A percentile compares a stretch with the other conserved stretches of the same genome.
These are phyloP conservation scores for Trichonephila inaurata DNA, from an alignment of 1,140 invertebrate genomes.

Conservation along the genomic window DNA sequence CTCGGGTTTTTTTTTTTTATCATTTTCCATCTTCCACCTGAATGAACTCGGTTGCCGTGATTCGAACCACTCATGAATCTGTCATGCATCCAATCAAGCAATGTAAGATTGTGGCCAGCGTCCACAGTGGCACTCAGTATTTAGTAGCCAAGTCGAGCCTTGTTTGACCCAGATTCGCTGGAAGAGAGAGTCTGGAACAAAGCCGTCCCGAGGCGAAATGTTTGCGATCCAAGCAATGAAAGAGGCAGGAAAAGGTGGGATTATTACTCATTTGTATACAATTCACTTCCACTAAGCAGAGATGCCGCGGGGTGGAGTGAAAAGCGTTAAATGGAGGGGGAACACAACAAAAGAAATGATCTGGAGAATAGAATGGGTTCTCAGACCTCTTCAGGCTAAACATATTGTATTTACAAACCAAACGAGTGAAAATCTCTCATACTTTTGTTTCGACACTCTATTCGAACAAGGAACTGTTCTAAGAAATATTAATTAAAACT, in stretches of 20 bases:
- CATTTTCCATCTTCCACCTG: background rate
- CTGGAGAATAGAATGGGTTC: background rate
- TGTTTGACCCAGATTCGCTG: conserved; percentile 47
- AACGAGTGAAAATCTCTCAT: background rate
- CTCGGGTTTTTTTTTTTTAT: background rate
- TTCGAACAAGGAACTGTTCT: no score
- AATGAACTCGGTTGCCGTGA: background rate
- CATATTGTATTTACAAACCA: no score
- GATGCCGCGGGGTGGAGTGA: background rate
- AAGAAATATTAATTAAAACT: no score
- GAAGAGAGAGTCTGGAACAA: conserved; percentile 42
- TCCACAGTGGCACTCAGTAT: background rate
- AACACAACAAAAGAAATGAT: background rate
- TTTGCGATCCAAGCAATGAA: conserved; percentile 50
- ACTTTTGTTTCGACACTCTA: background rate
- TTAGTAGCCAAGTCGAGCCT: conserved; percentile 37
- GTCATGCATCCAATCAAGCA: conserved; percentile 15
- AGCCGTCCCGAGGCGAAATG: conserved; percentile 42
- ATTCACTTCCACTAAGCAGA: conserved; percentile 3
- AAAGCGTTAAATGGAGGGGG: background rate
- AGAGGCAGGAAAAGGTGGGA: conserved; percentile 3
- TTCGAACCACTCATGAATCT: background rate
- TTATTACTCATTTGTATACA: conserved; percentile 32
- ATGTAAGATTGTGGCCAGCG: background rate
- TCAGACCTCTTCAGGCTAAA: background rate